Evolutionary conservation across 2,797 vertebrate genomes (phyloP), one percentile per base, ranked within the genome.

Genomic region (Hoplostethus mediterraneus): DNA sequence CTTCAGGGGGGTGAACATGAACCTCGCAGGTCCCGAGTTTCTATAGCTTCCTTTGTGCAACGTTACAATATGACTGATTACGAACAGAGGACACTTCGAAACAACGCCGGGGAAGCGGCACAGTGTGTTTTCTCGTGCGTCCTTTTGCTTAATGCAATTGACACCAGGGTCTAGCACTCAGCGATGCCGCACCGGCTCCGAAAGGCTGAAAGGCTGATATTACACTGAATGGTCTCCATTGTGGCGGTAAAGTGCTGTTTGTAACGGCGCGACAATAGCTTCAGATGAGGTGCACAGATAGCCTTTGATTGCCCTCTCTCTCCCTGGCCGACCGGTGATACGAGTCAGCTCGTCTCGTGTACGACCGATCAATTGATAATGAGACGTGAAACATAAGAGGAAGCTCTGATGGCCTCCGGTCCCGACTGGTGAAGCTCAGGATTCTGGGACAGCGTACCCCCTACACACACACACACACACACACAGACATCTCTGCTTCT

Each of bases 331-430:
- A 68, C 40, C 40, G 65, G 60, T 72, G 74, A 84, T 65, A 73
- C 25, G 58, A 84, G 67, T 78, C 75, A 55, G 36, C 67, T 12
- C n/a, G 55, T 67, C 56, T 59, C 51, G 56, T 51, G 38, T 60
- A 64, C 71, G 67, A 54, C 63, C 12, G 31, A 71, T 82, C 54
- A 67, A 72, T 79, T 67, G 67, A 80, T 73, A 89, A 92, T 87
- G 80, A 89, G 67, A 48, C n/a, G 63, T 59, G 90, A 89, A 91
- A 91, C 69, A 21, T 57, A 80, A 91, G 87, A 83, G 7, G 77
- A 47, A 70, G 74, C 90, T 87, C 77, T 67, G 59, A 80, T 90
- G 56, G 73, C 63, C 53, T 75, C 11, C 33, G 58, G 67, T 56
- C 64, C 64, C 45, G 53, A 69, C 64, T 82, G 73, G 51, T 80